phyloP scores from a whole-genome alignment of 2,113 vertebrate genomes.

The Triplophysa tibetana region DNA sequence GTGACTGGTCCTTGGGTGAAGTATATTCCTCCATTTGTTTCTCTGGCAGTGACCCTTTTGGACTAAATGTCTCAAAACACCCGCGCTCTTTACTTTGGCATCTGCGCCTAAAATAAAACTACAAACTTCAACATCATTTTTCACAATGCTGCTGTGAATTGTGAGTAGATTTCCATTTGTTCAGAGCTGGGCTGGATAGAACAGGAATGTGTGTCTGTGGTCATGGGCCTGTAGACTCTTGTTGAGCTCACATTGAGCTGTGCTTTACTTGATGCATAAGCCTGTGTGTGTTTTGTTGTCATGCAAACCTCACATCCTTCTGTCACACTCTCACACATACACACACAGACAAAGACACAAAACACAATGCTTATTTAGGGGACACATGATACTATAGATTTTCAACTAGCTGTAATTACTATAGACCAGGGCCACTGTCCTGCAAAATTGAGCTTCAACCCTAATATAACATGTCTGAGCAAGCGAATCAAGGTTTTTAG shows the following conservation, averaged over 20 bases:
- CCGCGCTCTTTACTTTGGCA: constrained; percentile 51
- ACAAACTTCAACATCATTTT: constrained; percentile 47
- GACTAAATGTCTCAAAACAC: constrained; percentile 44
- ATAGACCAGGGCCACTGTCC: too few species aligned
- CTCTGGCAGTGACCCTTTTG: constrained; percentile 52
- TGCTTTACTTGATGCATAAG: background rate
- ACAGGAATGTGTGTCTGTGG: constrained; percentile 31
- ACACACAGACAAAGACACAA: constrained; percentile 24
- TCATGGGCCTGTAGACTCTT: constrained; percentile 9
- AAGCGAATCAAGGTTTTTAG: too few species aligned
- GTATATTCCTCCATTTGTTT: background rate
- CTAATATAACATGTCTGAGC: too few species aligned
- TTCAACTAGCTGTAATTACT: too few species aligned
- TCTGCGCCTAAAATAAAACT: constrained; percentile 33
- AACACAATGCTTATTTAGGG: constrained; percentile 21
- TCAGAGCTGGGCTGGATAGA: constrained; percentile 27
- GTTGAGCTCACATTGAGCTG: constrained; percentile 15
- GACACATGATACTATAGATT: too few species aligned
- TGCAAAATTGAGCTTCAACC: too few species aligned
- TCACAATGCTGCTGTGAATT: constrained; percentile 46
- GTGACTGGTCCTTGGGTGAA: background rate
- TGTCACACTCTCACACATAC: background rate
- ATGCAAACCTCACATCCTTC: background rate
- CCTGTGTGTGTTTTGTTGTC: constrained; percentile 28
- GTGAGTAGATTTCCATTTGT: constrained; percentile 51